Evolutionary conservation across 2,113 vertebrate genomes (phyloP).

Genomic region (Saccopteryx bilineata): DNA sequence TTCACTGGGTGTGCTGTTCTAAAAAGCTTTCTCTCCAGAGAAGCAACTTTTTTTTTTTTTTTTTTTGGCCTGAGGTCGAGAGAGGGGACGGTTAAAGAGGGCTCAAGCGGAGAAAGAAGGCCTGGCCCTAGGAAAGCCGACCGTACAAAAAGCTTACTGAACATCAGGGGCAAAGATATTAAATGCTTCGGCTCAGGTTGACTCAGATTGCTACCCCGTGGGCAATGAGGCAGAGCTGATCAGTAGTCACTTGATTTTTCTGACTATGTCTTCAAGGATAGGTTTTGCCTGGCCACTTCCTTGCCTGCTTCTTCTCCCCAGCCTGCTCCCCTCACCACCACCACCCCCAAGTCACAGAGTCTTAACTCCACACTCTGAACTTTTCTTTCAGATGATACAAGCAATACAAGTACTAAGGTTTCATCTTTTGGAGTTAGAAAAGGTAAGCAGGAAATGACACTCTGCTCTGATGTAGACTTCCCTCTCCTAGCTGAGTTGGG

Average conservation of each 20-base stretch:
- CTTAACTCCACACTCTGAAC: slow-evolving; percentile 82
- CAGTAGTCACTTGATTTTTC: slow-evolving; percentile 72
- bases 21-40: slow-evolving; percentile 69
- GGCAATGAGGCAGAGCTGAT: slow-evolving; percentile 77
- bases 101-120: slow-evolving; percentile 53
- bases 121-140: slow-evolving; percentile 60
- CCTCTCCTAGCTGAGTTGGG: neutral
- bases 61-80: slow-evolving; percentile 66
- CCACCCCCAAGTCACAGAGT: slow-evolving; percentile 26
- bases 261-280: slow-evolving; percentile 67
- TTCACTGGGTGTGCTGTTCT: slow-evolving; percentile 62
- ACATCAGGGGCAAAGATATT: slow-evolving; percentile 69
- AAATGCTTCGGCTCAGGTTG: slow-evolving; percentile 82
- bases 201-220: slow-evolving; percentile 52
- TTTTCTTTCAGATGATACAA: slow-evolving; percentile 98
- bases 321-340: slow-evolving; percentile 26
- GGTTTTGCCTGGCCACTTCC: slow-evolving; percentile 69
- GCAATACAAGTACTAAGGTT: slow-evolving; percentile 99
- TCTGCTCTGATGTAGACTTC: neutral
- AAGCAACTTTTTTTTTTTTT: neutral
- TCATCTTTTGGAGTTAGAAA: slow-evolving; percentile 99
- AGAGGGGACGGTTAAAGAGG: slow-evolving; percentile 49
- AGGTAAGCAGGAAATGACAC: slow-evolving; percentile 91
- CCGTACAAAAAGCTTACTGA: slow-evolving; percentile 65
- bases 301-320: slow-evolving; percentile 50